Base-by-base conservation (phyloP, 2,113 vertebrate genomes). In the Oxygymnocypris stewartii region DNA sequence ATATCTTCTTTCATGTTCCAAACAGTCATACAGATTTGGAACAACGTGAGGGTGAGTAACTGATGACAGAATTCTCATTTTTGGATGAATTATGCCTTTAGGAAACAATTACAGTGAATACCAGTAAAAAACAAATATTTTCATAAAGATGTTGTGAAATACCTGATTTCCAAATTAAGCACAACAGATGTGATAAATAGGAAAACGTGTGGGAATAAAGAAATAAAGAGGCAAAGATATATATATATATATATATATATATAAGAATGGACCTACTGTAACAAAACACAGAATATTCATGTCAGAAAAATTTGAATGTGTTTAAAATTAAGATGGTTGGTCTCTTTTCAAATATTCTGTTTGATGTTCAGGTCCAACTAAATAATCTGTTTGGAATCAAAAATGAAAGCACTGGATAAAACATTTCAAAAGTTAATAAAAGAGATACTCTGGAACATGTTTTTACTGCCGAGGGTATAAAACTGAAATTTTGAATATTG, bases 261-360 rank as follows among this genome's bases (percentile, higher is more conserved):
- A 31, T 31, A 31, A n/a, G 25, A 25, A 25, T 65, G 12, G 3
- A 54, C 9, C 25, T 42, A 42, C 71, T 74, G 37, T 47, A 42
- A 75, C 67, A 79, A 77, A 4, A 25, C 16, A 74, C 47, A 84
- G 25, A 35, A 67, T 67, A n/a, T 80, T 84, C 65, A 76, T 59
- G n/a, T 18, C 51, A 84, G 7, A n/a, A 54, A 40, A 44, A 61
- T 28, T 31, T 9, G 37, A 61, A 88, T 73, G 40, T 78, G 79
- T 49, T 83, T 37, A 63, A 82, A 78, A 71, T 79, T 65, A 88
- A 61, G 76, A 67, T 40, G 25, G 63, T 81, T 84, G 84, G 75
- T 63, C 67, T 85, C 61, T 61, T 37, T 75, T 86, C 80, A 86
- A 83, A 86, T 57, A 86, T 88, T 84, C 91, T 91, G 90, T 92